phyloP scores from a whole-genome alignment of 2,113 vertebrate genomes.

The Syngnathus typhle region DNA sequence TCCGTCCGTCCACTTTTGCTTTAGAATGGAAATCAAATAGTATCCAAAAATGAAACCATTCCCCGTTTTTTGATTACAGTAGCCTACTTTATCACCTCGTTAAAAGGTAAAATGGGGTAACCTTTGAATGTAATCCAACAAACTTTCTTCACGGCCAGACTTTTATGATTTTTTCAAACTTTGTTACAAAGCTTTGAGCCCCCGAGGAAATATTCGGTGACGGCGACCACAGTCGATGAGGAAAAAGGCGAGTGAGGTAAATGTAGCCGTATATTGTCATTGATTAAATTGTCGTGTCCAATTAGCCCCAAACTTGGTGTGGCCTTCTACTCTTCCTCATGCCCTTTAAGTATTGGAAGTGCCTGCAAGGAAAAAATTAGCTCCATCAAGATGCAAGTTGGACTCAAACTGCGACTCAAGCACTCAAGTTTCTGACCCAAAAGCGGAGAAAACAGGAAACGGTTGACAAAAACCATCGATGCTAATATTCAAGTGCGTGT shows the following conservation, averaged over 20 bases:
- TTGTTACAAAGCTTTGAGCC: not conserved
- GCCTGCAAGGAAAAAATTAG: not conserved
- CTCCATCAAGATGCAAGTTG: too few species aligned
- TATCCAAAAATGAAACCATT: not conserved
- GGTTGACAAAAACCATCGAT: too few species aligned
- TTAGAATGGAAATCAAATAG: not conserved
- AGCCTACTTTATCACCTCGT: not conserved
- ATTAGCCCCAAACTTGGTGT: not conserved
- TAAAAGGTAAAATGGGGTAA: not conserved
- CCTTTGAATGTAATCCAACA: not conserved
- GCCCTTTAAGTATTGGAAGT: not conserved
- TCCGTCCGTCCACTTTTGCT: constrained; percentile 21
- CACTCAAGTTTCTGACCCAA: too few species aligned
- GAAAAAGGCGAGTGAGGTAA: not conserved
- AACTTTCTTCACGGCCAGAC: not conserved
- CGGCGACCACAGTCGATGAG: not conserved
- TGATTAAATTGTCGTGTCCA: not conserved
- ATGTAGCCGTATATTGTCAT: not conserved
- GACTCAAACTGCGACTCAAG: too few species aligned
- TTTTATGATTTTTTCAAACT: not conserved
- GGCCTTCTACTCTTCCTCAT: not conserved
- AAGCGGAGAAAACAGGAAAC: too few species aligned
- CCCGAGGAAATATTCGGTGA: not conserved
- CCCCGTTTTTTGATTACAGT: not conserved
- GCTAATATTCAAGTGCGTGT: too few species aligned